Conservation (phyloP, 1,140 invertebrate species). For the Bicyclus anynana region DNA sequence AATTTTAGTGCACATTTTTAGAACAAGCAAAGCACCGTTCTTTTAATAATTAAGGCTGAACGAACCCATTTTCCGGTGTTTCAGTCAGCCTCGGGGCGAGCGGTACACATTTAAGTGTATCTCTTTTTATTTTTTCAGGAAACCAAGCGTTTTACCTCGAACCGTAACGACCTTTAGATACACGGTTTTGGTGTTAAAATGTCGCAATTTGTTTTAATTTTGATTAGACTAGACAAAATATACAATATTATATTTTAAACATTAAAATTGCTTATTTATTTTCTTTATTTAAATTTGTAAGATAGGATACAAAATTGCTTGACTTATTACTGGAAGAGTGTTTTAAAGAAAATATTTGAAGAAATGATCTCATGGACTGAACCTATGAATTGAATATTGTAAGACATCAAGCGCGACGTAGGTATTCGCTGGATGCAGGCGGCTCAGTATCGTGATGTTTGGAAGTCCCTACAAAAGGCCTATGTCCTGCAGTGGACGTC, state of each 20-base stretch:
- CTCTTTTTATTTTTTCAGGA: background rate
- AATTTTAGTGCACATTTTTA: conserved; percentile 2
- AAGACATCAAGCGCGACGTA: no score
- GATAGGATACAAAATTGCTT: no score
- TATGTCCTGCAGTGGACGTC: no score
- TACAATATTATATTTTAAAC: background rate
- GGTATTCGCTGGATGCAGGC: no score
- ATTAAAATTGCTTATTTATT: no score
- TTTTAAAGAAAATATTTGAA: no score
- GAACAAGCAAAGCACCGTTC: conserved; percentile 5
- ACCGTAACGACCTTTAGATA: conserved; percentile 2
- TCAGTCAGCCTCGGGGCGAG: background rate
- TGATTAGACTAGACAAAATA: background rate
- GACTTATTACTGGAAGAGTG: no score
- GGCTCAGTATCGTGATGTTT: no score
- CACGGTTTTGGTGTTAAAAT: background rate
- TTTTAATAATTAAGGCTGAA: conserved; percentile 4
- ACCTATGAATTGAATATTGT: no score
- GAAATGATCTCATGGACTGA: no score
- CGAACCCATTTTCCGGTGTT: conserved; percentile 6
- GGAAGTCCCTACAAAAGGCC: no score
- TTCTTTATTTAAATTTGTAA: no score
- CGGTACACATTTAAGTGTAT: conserved; percentile 6
- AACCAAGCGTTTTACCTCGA: background rate
- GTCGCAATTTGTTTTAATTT: conserved; percentile 1